Percentiles rank a stretch among this genome's conserved stretches.
These are phyloP conservation scores for Chromoteleia sp. DNA, from an alignment of 2,888 invertebrate species.

Conservation along the genomic window DNA sequence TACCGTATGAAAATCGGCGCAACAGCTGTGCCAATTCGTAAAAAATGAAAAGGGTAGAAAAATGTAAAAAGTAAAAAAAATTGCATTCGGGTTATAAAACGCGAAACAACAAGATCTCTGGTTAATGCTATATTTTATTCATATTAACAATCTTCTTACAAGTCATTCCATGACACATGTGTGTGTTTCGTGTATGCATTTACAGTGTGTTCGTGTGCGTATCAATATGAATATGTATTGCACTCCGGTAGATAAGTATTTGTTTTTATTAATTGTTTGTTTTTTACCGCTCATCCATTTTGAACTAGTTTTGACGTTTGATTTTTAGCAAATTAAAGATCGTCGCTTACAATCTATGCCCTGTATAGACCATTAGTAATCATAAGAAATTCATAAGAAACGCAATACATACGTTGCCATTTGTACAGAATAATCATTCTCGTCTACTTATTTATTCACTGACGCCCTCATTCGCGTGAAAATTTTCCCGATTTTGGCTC, in stretches of 20 bases:
- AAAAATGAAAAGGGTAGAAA: too few relatives aligned
- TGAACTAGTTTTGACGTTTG: slow-evolving; percentile 70
- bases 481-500: slow-evolving; percentile 74
- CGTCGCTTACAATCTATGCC: slow-evolving; percentile 82
- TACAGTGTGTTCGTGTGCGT: slow-evolving; percentile 63
- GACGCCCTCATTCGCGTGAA: slow-evolving; percentile 51
- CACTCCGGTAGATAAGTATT: slow-evolving; percentile 73
- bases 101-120: slow-evolving; percentile 21
- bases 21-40: slow-evolving; percentile 7
- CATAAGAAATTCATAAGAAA: slow-evolving; percentile 80
- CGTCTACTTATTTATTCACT: slow-evolving; percentile 59
- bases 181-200: slow-evolving; percentile 41
- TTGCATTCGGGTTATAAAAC: neutral
- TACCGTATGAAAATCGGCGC: slow-evolving; percentile 7
- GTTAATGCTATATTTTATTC: slow-evolving; percentile 80
- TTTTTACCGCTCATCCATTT: slow-evolving; percentile 52
- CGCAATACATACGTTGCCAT: slow-evolving; percentile 42
- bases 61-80: slow-evolving; percentile 14
- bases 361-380: slow-evolving; percentile 84
- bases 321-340: slow-evolving; percentile 75
- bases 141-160: slow-evolving; percentile 77
- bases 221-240: slow-evolving; percentile 71
- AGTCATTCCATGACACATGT: slow-evolving; percentile 69
- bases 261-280: slow-evolving; percentile 49
- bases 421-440: slow-evolving; percentile 45